Base-by-base conservation (phyloP, 92 coral and sea anemone genomes). In the Umimayanthus kanabou region DNA sequence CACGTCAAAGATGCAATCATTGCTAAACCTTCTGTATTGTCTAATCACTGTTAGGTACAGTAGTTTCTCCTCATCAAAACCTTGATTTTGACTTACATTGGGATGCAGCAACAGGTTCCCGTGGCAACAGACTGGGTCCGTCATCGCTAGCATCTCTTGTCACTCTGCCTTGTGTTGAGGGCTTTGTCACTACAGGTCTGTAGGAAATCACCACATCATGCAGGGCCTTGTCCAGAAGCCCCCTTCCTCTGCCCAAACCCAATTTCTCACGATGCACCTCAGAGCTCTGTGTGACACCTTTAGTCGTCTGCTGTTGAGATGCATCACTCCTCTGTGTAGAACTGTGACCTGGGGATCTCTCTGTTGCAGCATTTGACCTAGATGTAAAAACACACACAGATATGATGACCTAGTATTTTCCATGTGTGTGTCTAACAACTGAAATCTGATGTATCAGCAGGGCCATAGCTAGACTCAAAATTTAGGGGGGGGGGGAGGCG, bases 101-200 rank as follows among this genome's bases (percentile, higher is more conserved):
- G 40, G 91, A 94, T 39, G 95, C 91, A 45, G 79, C 76, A 50
- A 91, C 87, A 16, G 99, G 98, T 58, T 89, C 83, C 45, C 94
- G 88, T 49, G 91, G 93, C 10, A 97, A 82, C 80, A 97, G 82
- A 23, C 94, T 93, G 23, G 58, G 65, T 7, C 96, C 99, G 76
- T 94, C 99, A 29, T 97, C 99, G 73, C 99, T 97, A 11, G 92
- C 95, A 90, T 96, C 99, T 40, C 96, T 92, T 73, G 92, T 92
- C 3, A 91, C 78, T 72, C 85, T 90, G 75, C 86, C 70, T 9
- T 86, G 77, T 50, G 86, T 88, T 5, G 77, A 84, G 14, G 87
- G 47, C 78, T 83, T 85, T 55, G 84, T 92, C 15, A 84, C 75
- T 39, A 86, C 85, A 37, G 87, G 43, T 23, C 80, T 89, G 84